Conservation (phyloP, 1,140 invertebrate species). For the Teleopsis dalmanni region DNA sequence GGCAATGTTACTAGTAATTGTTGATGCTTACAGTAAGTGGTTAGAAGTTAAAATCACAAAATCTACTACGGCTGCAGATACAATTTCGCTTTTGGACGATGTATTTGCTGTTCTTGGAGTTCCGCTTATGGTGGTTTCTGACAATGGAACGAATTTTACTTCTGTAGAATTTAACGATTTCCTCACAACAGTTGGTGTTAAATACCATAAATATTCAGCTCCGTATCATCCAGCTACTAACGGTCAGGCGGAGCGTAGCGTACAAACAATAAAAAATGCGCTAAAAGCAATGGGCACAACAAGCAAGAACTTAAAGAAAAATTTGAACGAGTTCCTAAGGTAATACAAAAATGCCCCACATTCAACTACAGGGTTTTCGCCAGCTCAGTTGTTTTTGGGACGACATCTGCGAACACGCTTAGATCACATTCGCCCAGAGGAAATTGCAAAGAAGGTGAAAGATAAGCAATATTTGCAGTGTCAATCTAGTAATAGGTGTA, state of each 20-base stretch:
- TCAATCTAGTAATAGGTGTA: not conserved
- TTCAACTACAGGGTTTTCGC: not conserved
- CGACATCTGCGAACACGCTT: not conserved
- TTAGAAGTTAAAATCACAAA: conserved; percentile 2
- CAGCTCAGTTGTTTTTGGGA: not conserved
- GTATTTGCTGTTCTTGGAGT: conserved; percentile 18
- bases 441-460: not conserved
- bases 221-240: conserved; percentile 5
- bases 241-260: conserved; percentile 2
- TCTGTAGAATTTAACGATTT: conserved; percentile 7
- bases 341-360: too few relatives aligned
- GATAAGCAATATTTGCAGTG: not conserved
- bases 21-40: conserved; percentile 16
- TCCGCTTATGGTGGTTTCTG: conserved; percentile 16
- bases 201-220: conserved; percentile 30
- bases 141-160: conserved; percentile 19
- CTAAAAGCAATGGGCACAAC: conserved; percentile 2
- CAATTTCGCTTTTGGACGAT: conserved; percentile 5
- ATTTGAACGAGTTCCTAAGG: not conserved
- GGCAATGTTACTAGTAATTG: conserved; percentile 4
- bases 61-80: not conserved
- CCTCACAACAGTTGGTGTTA: conserved; percentile 17
- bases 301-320: not conserved
- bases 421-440: too few relatives aligned
- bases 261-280: conserved; percentile 4